phyloP scores from a whole-genome alignment of 2,113 vertebrate genomes.

The Grammomys surdaster region DNA sequence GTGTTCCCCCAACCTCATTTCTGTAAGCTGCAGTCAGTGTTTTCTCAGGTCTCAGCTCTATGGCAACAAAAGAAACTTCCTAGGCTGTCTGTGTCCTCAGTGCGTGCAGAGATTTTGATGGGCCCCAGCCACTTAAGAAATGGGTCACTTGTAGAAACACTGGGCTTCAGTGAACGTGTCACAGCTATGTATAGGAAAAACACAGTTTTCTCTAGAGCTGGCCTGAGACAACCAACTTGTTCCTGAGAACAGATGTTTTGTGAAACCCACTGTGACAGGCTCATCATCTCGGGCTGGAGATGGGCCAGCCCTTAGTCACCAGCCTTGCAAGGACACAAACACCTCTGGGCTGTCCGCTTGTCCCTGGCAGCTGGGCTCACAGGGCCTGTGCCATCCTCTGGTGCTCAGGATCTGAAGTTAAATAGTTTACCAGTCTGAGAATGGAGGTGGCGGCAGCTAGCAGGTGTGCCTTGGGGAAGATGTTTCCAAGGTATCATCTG shows the following conservation, averaged over 20 bases:
- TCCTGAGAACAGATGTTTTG: constrained; percentile 60
- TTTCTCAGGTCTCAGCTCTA: background rate
- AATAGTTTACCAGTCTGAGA: constrained; percentile 53
- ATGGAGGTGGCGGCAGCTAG: background rate
- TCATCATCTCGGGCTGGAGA: background rate
- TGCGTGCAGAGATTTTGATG: constrained; percentile 26
- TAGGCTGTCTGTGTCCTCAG: background rate
- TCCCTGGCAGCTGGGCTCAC: background rate
- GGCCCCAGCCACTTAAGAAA: constrained; percentile 43
- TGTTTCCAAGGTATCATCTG: background rate
- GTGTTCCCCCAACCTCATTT: accelerated
- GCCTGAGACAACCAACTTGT: constrained; percentile 37
- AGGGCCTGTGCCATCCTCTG: constrained; percentile 24
- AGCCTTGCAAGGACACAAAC: background rate
- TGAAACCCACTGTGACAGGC: background rate
- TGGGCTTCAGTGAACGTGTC: background rate
- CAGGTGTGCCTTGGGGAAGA: background rate
- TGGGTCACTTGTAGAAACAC: constrained; percentile 14
- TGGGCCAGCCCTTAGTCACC: background rate
- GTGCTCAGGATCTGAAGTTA: constrained; percentile 41
- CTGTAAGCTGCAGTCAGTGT: background rate
- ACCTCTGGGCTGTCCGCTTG: background rate
- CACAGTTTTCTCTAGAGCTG: constrained; percentile 35
- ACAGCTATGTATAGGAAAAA: background rate
- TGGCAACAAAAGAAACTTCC: background rate